Evolutionary conservation across 2,797 vertebrate genomes (phyloP).

Genomic region (Telmatherina bonti): DNA sequence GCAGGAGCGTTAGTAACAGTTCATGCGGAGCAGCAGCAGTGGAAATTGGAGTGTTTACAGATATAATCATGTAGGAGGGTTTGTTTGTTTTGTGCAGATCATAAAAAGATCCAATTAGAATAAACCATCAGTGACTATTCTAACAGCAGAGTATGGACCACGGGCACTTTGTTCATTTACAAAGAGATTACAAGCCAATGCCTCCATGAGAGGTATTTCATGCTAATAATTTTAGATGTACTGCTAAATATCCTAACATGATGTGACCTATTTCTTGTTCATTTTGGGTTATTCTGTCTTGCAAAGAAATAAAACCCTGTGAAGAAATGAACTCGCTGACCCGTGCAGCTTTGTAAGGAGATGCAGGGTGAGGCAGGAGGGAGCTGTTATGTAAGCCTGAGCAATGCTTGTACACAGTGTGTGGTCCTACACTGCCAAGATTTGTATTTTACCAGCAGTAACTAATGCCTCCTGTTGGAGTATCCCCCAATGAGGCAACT

Average conservation of each 20-base stretch:
- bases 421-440: constrained; percentile 45
- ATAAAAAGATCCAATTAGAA: constrained; percentile 64
- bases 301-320: constrained; percentile 13
- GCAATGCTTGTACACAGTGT: constrained; percentile 41
- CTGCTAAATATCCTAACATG: background rate
- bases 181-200: constrained; percentile 6
- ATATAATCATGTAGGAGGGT: constrained; percentile 54
- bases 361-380: constrained; percentile 47
- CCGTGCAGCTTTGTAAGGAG: constrained; percentile 43
- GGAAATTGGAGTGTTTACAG: constrained; percentile 35
- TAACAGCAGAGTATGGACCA: constrained; percentile 24
- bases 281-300: constrained; percentile 9
- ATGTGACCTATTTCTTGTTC: background rate
- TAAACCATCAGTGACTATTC: constrained; percentile 42
- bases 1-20: constrained; percentile 1
- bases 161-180: constrained; percentile 18
- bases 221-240: constrained; percentile 6
- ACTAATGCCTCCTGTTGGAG: constrained; percentile 46
- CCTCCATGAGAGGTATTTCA: background rate
- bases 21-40: constrained; percentile 7
- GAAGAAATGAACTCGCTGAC: constrained; percentile 47
- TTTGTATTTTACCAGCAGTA: constrained; percentile 62
- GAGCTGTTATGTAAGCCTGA: constrained; percentile 65
- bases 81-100: constrained; percentile 36
- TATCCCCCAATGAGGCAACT: constrained; percentile 39